Base-by-base conservation (phyloP, 2,113 vertebrate species). In the Spea multiplicata region DNA sequence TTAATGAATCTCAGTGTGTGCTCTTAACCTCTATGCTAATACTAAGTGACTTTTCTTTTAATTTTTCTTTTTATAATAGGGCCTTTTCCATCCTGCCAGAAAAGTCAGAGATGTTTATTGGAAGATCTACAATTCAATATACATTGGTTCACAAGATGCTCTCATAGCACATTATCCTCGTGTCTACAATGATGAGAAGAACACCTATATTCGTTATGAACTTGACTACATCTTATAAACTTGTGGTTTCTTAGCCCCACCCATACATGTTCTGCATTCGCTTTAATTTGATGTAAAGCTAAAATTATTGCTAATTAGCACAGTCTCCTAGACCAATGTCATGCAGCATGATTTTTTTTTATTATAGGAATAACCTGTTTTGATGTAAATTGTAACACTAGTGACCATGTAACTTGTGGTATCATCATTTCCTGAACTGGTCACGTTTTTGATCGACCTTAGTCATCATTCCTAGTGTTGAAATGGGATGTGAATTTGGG, bases 71-170 rank as follows among this genome's bases (percentile, higher is more conserved):
- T 84, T 61, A 86, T 76, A 82, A 4, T 84, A 99, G 97, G 97
- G 97, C 80, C 89, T 99, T 84, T 99, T 99, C 88, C 97, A 99
- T 77, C 97, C 97, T 17, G 97, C 97, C 82, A 89, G 97, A 74
- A 99, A 99, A 89, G 97, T 99, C 82, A 90, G 97, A 84, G 97
- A 99, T 3, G 97, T 99, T 6, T 99, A 99, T 83, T 99, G 97
- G 97, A 99, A 99, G 93, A 99, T 99, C 44, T 99, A 99, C 86
- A 99, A 99, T 84, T 98, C 96, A 5, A 99, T 99, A 88, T 99
- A 99, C 89, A 99, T 99, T 0, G 97, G 97, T 53, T 99, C 97
- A 2, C 97, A 99, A 87, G 97, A 99, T 61, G 97, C 97, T 52
- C 92, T 99, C 81, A 99, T 99, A 74, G 95, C 97, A 61, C 97